Base-by-base conservation (phyloP, 2,113 vertebrate genomes). In the Rhagologus leucostigma region DNA sequence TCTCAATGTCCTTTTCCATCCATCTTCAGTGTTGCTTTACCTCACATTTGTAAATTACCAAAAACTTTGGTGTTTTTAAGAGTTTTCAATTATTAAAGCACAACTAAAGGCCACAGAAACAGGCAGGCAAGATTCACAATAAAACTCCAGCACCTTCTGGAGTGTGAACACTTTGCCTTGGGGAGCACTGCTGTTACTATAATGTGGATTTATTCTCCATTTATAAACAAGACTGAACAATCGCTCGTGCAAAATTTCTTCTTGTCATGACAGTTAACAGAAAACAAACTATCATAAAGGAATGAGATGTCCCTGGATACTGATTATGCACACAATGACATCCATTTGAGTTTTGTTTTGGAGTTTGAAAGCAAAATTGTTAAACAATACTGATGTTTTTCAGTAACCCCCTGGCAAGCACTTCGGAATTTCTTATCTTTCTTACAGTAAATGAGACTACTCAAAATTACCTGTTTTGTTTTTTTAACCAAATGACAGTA, bases 181-280 rank as follows among this genome's bases (percentile, higher is more conserved):
- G 67, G 84, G 78, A 96, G 9, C 84, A 44, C 70, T 80, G 78
- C 81, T 88, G 87, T 92, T 94, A 52, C 42, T 46, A 24, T 32
- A 82, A 79, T 29, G 59, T 49, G 33, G 70, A 91, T 76, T 94
- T 95, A 70, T 46, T 94, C 81, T 73, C 55, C 59, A 20, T 93
- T 96, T 96, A 79, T 46, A 93, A 87, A 69, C 52, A 82, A 71
- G 67, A 91, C 78, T 16, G 77, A 94, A 94, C 50, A 87, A 95
- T 32, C 0, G 3, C 59, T 70, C 46, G 57, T n/a, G 75, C 63
- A 85, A 50, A 87, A 79, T 87, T 69, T 84, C 69, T 87, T 91
- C 35, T 35, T 59, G 63, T 49, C 67, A 85, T 69, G 49, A 59
- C 74, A 81, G 75, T 80, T 93, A 93, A 80, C 1, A 5, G 70